Conservation (phyloP, 1,140 invertebrate genomes). For the Oncopodura yosiiana region DNA sequence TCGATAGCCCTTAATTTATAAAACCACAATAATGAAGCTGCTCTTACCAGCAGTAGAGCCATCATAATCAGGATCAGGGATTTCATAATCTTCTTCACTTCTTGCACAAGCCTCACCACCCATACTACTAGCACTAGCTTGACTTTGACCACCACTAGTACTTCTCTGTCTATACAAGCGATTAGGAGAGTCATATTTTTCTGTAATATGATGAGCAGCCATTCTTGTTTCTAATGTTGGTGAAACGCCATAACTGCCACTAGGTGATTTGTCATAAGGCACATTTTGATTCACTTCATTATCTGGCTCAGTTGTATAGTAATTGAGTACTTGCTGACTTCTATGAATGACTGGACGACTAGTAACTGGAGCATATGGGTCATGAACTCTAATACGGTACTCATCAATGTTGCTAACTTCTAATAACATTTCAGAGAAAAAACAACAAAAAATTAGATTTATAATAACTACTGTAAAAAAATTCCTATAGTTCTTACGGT, state of each 20-base stretch:
- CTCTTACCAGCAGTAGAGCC: constrained; percentile 11
- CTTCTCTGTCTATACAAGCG: neutral
- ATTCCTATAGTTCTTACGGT: no score
- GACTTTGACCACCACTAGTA: neutral
- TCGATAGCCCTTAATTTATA: neutral
- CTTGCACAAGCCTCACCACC: constrained; percentile 1
- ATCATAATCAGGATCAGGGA: constrained; percentile 33
- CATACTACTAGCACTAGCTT: constrained; percentile 4
- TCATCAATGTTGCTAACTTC: constrained; percentile 32
- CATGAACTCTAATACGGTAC: constrained; percentile 28
- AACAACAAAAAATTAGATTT: no score
- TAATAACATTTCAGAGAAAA: no score
- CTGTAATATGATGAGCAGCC: neutral
- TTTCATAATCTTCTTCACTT: constrained; percentile 23
- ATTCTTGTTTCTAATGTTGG: no score
- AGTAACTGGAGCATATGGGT: constrained; percentile 22
- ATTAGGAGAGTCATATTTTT: neutral
- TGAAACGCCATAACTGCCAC: neutral
- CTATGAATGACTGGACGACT: neutral
- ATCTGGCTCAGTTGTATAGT: constrained; percentile 1
- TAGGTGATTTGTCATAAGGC: neutral
- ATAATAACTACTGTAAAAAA: no score
- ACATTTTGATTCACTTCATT: neutral
- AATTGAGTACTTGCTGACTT: neutral
- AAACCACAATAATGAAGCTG: neutral